phyloP scores from a whole-genome alignment of 2,113 vertebrate genomes.

The Balaeniceps rex region DNA sequence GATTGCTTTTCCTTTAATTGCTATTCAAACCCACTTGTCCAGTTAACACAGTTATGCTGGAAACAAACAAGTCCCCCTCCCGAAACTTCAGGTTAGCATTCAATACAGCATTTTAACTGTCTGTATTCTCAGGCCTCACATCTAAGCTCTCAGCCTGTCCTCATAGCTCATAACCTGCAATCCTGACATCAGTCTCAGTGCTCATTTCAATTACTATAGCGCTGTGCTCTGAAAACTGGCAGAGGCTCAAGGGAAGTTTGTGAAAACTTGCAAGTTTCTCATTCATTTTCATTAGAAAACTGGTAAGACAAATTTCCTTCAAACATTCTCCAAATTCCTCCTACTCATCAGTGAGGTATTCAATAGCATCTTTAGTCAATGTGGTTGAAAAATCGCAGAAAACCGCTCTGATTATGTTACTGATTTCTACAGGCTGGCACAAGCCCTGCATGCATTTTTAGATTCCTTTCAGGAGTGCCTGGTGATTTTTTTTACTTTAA shows the following conservation, averaged over 20 bases:
- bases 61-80: neutral
- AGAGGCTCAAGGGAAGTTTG: constrained; percentile 31
- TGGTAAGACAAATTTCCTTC: constrained; percentile 13
- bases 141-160: constrained; percentile 40
- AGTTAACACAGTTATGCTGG: constrained; percentile 34
- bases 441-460: neutral
- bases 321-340: neutral
- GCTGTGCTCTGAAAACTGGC: constrained; percentile 30
- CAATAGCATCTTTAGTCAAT: constrained; percentile 2
- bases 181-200: constrained; percentile 32
- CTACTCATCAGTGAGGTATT: constrained; percentile 33
- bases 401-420: neutral
- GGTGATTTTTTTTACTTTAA: neutral
- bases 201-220: constrained; percentile 34
- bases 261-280: constrained; percentile 22
- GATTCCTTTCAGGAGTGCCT: neutral
- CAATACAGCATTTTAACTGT: constrained; percentile 12
- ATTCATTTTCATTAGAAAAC: constrained; percentile 67
- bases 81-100: neutral
- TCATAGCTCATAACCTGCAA: constrained; percentile 64
- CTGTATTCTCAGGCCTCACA: constrained; percentile 13
- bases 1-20: constrained; percentile 37
- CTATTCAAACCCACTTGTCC: constrained; percentile 27
- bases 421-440: neutral
- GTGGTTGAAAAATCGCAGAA: constrained; percentile 33